These are phyloP conservation scores for Phalacrocorax brasilianus DNA, from an alignment of 2,113 vertebrate species.

Conservation along the genomic window DNA sequence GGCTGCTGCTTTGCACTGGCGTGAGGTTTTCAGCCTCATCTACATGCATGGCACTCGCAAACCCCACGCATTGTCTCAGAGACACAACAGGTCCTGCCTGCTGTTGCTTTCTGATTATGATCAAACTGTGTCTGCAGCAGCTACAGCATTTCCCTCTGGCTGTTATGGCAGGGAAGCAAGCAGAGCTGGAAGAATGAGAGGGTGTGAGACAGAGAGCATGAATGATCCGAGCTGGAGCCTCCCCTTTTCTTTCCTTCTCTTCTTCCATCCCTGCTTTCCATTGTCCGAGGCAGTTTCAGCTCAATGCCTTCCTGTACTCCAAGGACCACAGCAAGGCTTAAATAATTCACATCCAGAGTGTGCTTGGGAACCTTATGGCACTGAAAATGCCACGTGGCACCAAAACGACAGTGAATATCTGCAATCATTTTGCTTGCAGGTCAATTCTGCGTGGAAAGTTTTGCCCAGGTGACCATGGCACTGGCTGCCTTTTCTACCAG, in stretches of 20 bases:
- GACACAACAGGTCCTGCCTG: constrained; percentile 64
- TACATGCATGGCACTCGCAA: not conserved
- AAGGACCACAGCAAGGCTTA: not conserved
- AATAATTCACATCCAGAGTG: constrained; percentile 3
- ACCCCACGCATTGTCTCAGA: constrained; percentile 35
- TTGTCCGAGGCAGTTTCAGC: constrained; percentile 2
- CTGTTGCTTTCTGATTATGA: not conserved
- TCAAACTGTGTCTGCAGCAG: not conserved
- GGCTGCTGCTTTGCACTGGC: not conserved
- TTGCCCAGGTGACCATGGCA: not conserved
- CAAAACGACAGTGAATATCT: not conserved
- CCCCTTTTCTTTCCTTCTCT: not conserved
- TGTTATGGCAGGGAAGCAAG: constrained; percentile 25
- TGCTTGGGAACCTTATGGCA: not conserved
- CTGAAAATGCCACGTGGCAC: not conserved
- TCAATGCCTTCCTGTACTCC: not conserved
- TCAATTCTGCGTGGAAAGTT: not conserved
- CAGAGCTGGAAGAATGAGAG: constrained; percentile 39
- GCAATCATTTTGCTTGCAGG: not conserved
- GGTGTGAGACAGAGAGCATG: not conserved
- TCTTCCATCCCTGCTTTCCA: constrained; percentile 4
- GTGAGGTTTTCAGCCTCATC: constrained; percentile 32
- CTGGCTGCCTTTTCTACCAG: not conserved
- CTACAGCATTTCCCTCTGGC: not conserved
- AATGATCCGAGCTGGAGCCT: not conserved